Base-by-base conservation (phyloP, 1,140 invertebrate genomes). In the Dendroctonus valens region DNA sequence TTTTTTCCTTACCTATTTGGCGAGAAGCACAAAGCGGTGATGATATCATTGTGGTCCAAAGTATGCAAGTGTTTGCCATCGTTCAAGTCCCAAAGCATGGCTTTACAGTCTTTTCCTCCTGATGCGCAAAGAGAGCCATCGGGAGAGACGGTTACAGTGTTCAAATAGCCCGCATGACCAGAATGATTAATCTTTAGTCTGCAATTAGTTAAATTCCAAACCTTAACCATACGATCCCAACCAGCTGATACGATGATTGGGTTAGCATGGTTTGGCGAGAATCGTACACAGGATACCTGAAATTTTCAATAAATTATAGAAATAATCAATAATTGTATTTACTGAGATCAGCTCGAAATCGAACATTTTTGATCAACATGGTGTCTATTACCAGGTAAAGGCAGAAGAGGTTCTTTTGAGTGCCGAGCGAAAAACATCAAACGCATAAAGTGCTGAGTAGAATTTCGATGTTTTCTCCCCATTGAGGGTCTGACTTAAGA, bases 61-160 rank as follows among this genome's bases (percentile, higher is more conserved):
- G 97, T 99, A 83, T 99, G 98, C 74, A 99, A 84, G 80, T 99
- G 97, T 81, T 99, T 99, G 81, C 96, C 96, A 80, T 99, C 98
- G 83, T 99, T 99, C 73, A 99, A 83, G 81, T 99, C 98, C 97
- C 97, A 99, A 54, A 99, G 81, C 95, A 99, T 98, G 7, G 97
- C 97, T 83, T 97, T 96, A 81, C 94, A 96, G 82, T 99, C 98
- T 87, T 99, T 99, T 75, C 97, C 98, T 81, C 98, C 65, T 15
- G 65, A 67, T 37, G 98, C 97, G 83, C 98, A 99, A 4, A 99
- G 86, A 3, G 97, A 99, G 77, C 97, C 98, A 84, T 99, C 98
- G 77, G 98, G 98, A 59, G 97, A 99, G 44, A 99, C 97, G 7
- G 98, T 99, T 0, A 99, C 97, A 50, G 94, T 96, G 82, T 99